Conservation (phyloP, 2,797 vertebrate species). For the Rhynchonycteris naso region DNA sequence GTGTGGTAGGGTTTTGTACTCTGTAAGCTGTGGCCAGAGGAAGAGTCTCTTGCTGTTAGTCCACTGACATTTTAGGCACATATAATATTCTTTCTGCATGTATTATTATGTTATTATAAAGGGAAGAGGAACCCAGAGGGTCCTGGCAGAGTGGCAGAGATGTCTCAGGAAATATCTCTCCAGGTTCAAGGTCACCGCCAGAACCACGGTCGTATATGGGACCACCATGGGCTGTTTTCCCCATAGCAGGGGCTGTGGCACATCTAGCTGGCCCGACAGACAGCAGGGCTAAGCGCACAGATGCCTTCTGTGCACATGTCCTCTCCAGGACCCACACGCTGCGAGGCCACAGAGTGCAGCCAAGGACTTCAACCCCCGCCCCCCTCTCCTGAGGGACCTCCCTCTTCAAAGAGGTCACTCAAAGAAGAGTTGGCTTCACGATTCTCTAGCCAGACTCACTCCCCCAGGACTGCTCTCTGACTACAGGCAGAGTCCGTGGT, state of each 20-base stretch:
- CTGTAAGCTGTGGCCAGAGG: not conserved
- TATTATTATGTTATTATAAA: not conserved
- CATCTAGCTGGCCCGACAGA: not conserved
- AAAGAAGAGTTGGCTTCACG: not conserved
- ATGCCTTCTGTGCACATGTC: not conserved
- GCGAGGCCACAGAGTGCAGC: too few relatives aligned
- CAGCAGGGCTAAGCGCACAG: not conserved
- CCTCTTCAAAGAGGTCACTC: not conserved
- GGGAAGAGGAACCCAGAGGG: not conserved
- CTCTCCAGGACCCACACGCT: not conserved
- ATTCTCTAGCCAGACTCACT: rapidly evolving
- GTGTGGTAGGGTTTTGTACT: not conserved
- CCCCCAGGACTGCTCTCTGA: not conserved
- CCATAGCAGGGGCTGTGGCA: rapidly evolving
- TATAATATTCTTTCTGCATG: not conserved
- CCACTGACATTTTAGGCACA: not conserved
- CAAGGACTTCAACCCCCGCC: not conserved
- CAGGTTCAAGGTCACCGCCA: not conserved
- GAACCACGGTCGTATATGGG: rapidly evolving
- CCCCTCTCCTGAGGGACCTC: not conserved
- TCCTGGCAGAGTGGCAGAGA: not conserved
- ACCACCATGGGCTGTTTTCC: rapidly evolving
- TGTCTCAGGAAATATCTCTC: not conserved
- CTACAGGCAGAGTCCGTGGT: rapidly evolving
- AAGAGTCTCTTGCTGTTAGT: not conserved